phyloP scores from a whole-genome alignment of 2,113 vertebrate genomes.

The Notarius lentiginosus region DNA sequence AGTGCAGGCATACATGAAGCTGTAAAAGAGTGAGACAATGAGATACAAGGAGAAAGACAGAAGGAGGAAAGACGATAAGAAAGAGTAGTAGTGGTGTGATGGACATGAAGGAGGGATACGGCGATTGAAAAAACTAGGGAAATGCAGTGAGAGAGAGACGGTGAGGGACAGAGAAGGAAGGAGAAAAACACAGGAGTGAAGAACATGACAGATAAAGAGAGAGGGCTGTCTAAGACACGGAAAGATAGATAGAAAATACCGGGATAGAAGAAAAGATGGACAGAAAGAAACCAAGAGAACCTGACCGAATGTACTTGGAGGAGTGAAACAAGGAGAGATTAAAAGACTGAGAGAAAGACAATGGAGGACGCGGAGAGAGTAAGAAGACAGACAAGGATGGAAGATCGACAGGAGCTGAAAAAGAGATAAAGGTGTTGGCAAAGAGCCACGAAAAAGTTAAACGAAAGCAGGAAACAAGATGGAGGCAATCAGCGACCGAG shows the following conservation, averaged over 20 bases:
- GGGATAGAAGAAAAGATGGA: neutral
- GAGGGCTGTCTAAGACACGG: neutral
- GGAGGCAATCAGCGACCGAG: neutral
- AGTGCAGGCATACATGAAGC: neutral
- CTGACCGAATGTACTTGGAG: neutral
- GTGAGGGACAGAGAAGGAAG: neutral
- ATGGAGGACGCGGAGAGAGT: neutral
- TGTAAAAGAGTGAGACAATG: neutral
- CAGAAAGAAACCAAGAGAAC: neutral
- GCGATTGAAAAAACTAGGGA: constrained; percentile 20
- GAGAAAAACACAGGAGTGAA: too few species aligned
- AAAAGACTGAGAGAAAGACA: neutral
- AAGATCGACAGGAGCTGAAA: neutral
- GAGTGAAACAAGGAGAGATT: neutral
- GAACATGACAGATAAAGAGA: neutral
- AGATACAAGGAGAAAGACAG: constrained; percentile 2
- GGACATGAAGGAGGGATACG: neutral
- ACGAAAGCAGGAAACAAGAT: neutral
- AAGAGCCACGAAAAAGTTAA: neutral
- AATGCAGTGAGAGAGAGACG: neutral
- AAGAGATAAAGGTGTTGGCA: neutral
- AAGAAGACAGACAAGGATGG: neutral
- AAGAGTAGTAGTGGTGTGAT: neutral
- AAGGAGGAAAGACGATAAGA: neutral
- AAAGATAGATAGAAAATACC: neutral